Percentiles rank a stretch among this genome's conserved stretches.
Conservation (phyloP, 2,113 vertebrate genomes). For the Silurus asotus region DNA sequence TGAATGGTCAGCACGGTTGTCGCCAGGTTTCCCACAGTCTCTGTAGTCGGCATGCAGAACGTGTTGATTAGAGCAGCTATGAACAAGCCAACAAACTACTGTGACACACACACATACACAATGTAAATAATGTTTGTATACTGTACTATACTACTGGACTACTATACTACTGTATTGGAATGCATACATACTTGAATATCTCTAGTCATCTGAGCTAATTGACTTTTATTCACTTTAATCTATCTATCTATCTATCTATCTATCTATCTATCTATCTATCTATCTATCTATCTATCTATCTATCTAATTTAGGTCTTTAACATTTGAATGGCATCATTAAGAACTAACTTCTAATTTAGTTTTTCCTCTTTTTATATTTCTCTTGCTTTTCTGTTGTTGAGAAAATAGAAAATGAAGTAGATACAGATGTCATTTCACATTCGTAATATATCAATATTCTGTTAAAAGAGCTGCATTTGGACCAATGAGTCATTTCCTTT, state of each 20-base stretch:
- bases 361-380: too few relatives aligned
- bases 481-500: too few relatives aligned
- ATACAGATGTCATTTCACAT: too few relatives aligned
- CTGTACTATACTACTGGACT: not conserved
- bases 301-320: not conserved
- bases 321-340: too few relatives aligned
- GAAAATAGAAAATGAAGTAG: too few relatives aligned
- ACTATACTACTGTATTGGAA: not conserved
- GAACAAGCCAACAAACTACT: slow-evolving; percentile 35
- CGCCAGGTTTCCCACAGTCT: slow-evolving; percentile 42
- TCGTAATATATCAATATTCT: too few relatives aligned
- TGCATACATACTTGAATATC: not conserved
- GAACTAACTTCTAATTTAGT: too few relatives aligned
- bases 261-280: too few relatives aligned
- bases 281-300: not conserved
- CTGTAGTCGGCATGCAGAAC: slow-evolving; percentile 37
- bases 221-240: too few relatives aligned
- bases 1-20: slow-evolving; percentile 30
- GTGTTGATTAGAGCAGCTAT: slow-evolving; percentile 47
- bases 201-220: not conserved
- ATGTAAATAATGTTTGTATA: not conserved
- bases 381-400: too few relatives aligned
- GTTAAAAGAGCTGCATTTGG: too few relatives aligned
- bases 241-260: too few relatives aligned
- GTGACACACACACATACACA: slow-evolving; percentile 18